Conservation (phyloP, 2,888 invertebrate species). For the Drosophila infuscata region DNA sequence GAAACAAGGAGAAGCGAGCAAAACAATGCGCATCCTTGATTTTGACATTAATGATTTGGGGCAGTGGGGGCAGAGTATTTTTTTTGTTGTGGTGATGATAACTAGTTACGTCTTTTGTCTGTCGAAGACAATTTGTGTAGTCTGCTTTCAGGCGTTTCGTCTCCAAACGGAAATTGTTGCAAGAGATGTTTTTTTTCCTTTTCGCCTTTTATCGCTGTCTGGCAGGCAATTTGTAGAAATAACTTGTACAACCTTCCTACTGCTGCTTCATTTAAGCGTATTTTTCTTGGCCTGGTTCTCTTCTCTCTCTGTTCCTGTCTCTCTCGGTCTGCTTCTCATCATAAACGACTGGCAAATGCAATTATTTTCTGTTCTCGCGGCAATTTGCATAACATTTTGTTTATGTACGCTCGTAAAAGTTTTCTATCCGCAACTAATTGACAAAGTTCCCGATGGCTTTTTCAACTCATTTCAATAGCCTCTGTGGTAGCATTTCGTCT, state of each 20-base stretch:
- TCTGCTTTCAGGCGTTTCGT: slow-evolving; percentile 44
- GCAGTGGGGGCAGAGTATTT: neutral
- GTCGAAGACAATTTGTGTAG: slow-evolving; percentile 45
- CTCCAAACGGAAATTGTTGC: slow-evolving; percentile 66
- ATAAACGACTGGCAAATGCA: slow-evolving; percentile 46
- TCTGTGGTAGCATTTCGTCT: neutral
- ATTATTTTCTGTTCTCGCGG: slow-evolving; percentile 54
- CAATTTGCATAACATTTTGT: slow-evolving; percentile 14
- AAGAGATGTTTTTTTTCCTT: slow-evolving; percentile 19
- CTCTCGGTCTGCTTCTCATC: slow-evolving; percentile 27
- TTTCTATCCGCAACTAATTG: slow-evolving; percentile 48
- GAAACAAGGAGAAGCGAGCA: neutral
- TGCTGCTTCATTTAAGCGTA: slow-evolving; percentile 1
- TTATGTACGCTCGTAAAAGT: slow-evolving; percentile 20
- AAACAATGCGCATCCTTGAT: slow-evolving; percentile 15
- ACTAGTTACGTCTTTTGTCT: slow-evolving; percentile 32
- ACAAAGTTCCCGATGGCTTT: slow-evolving; percentile 52
- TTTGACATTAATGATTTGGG: slow-evolving; percentile 49
- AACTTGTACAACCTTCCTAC: neutral
- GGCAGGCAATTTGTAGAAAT: slow-evolving; percentile 46
- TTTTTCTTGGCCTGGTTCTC: neutral
- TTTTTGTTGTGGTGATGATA: neutral
- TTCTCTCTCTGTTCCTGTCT: neutral
- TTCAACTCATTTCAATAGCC: slow-evolving; percentile 13
- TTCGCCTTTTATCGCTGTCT: slow-evolving; percentile 30